Evolutionary conservation across 64 coral and sea anemone genomes (phyloP), one percentile per base, ranked within the genome.

Genomic region (Stichodactyla mertensii): DNA sequence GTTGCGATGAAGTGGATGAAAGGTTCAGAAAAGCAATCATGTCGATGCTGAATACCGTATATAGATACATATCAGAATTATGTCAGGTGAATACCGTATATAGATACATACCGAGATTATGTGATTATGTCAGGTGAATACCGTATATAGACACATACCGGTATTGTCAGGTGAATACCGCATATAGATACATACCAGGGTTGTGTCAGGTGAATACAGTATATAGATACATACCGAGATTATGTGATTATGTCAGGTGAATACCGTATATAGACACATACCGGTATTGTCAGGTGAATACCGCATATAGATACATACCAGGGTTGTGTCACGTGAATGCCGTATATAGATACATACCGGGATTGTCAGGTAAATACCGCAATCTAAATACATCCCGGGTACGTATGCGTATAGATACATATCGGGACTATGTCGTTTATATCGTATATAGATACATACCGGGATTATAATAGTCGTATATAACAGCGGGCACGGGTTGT

Each of bases 391-490:
- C 31, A 36, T 36, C 0, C 31, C 31, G 31, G 31, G 2, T 36
- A 36, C 4, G 55, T 57, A 57, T 57, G n/a, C n/a, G n/a, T n/a
- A 57, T 57, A 57, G 56, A 57, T 57, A 57, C 56, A 57, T 57
- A 57, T 16, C 59, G 13, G 2, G 16, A 4, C 18, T 61, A 61
- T 16, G 14, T 16, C 59, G 18, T 61, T 2, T 15, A 61, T 61
- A 61, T 61, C 59, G 59, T 61, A 61, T 52, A 84, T 57, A 26
- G 23, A 57, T 56, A 83, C 51, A 23, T 16, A 54, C 96, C 96
- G 90, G 96, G 96, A 54, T 92, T 84, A 55, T 99, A 99, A 69
- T 99, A 99, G 66, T 92, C 93, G 83, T 95, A 99, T 10, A 99
- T 81, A 7, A 92, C 91, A 6, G 90, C 96, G 12, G 96, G 88